These are phyloP conservation scores for Dinomys branickii DNA, from an alignment of 2,113 vertebrate species.

Conservation along the genomic window DNA sequence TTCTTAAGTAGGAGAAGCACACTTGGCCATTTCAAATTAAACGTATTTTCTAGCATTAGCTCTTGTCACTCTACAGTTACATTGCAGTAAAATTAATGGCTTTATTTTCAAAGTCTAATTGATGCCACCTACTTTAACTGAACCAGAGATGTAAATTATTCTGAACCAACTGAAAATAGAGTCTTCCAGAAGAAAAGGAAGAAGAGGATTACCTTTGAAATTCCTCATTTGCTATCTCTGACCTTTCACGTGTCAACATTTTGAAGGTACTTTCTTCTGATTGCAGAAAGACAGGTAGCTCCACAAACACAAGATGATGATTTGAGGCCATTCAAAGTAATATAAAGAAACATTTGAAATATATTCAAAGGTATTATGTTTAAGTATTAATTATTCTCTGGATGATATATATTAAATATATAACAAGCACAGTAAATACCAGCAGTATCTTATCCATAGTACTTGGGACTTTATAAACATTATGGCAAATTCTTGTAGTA, in stretches of 20 bases:
- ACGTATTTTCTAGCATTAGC: conserved; percentile 62
- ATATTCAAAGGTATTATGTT: not conserved
- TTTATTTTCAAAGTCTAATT: conserved; percentile 59
- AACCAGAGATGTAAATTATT: conserved; percentile 63
- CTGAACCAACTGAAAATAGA: conserved; percentile 43
- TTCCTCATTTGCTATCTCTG: conserved; percentile 63
- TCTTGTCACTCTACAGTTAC: conserved; percentile 65
- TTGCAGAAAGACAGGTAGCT: conserved; percentile 47
- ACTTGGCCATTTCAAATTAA: conserved; percentile 13
- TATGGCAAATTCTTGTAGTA: conserved; percentile 14
- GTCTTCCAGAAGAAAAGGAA: conserved; percentile 36
- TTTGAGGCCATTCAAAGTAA: conserved; percentile 10
- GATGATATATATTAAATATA: not conserved
- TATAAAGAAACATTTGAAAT: conserved; percentile 49
- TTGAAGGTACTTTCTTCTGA: conserved; percentile 56
- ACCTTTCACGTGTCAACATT: conserved; percentile 71
- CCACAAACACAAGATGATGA: not conserved
- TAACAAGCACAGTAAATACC: not conserved
- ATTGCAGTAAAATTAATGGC: conserved; percentile 51
- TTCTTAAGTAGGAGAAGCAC: conserved; percentile 19
- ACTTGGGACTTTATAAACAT: conserved; percentile 5
- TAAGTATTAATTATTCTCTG: not conserved
- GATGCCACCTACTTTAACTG: conserved; percentile 56
- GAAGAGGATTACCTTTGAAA: conserved; percentile 61
- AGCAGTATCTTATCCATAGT: not conserved